These are phyloP conservation scores for Hecatera dysodea DNA, from an alignment of 2,888 invertebrate species.

Conservation along the genomic window DNA sequence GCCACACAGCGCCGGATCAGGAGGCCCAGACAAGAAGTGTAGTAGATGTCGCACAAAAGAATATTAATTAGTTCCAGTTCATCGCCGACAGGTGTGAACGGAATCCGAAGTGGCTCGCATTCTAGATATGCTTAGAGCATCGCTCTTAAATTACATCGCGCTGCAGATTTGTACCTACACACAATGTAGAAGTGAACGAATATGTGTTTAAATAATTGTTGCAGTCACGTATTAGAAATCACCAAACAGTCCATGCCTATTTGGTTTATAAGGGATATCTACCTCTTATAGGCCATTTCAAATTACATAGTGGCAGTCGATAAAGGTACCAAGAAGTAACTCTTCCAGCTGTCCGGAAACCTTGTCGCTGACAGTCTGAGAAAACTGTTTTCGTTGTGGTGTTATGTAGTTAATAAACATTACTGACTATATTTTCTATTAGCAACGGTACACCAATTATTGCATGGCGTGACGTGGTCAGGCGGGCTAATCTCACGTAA, in stretches of 20 bases:
- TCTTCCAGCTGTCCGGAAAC: no score
- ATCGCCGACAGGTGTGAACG: conserved; percentile 43
- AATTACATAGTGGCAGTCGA: no score
- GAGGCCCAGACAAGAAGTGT: conserved; percentile 3
- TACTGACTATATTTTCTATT: no score
- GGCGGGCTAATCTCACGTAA: conserved; percentile 3
- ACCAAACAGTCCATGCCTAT: no score
- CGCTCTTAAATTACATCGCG: conserved; percentile 45
- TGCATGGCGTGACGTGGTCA: not conserved
- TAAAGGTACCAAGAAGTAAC: no score
- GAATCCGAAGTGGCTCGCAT: conserved; percentile 46
- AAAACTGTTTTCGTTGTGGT: no score
- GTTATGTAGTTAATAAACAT: no score
- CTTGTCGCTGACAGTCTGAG: no score
- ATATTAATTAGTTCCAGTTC: conserved; percentile 59
- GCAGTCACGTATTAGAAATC: no score
- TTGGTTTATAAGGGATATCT: no score
- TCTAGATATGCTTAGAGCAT: conserved; percentile 27
- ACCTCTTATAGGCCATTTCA: no score
- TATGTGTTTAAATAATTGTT: not conserved
- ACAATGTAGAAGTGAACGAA: not conserved
- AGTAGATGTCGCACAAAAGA: conserved; percentile 45
- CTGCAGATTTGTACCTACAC: not conserved
- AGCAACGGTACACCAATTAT: no score
- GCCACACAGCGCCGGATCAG: not conserved